Evolutionary conservation across 2,113 vertebrate genomes (phyloP).

Genomic region (Prolemur simus): DNA sequence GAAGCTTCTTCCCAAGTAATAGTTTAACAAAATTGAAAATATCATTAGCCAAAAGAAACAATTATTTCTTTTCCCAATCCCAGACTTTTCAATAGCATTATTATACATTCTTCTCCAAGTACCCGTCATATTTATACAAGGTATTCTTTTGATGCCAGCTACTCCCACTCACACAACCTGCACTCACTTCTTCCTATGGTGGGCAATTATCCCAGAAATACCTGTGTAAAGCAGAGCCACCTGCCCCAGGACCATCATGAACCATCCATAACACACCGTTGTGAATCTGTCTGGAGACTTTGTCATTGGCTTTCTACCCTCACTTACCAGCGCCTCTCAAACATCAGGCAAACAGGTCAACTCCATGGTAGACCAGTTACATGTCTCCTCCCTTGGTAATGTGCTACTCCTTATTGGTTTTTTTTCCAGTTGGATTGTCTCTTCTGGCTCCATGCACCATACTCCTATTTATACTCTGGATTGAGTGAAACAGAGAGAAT

Average conservation of each 20-base stretch:
- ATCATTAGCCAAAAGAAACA: neutral
- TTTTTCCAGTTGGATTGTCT: neutral
- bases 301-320: neutral
- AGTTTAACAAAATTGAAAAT: neutral
- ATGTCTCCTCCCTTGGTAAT: too few relatives aligned
- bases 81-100: neutral
- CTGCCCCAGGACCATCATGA: neutral
- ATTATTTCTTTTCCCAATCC: neutral
- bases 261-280: fast-evolving
- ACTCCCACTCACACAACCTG: neutral
- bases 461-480: neutral
- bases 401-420: neutral
- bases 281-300: neutral
- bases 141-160: neutral
- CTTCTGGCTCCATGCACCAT: neutral
- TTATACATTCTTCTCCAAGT: neutral
- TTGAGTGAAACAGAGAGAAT: neutral
- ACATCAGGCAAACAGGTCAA: neutral
- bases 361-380: neutral
- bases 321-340: neutral
- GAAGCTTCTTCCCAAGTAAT: neutral
- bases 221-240: neutral
- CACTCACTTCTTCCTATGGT: neutral
- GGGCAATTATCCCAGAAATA: neutral
- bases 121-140: neutral